phyloP scores from a whole-genome alignment of 2,113 vertebrate genomes.

The Tragelaphus buxtoni region DNA sequence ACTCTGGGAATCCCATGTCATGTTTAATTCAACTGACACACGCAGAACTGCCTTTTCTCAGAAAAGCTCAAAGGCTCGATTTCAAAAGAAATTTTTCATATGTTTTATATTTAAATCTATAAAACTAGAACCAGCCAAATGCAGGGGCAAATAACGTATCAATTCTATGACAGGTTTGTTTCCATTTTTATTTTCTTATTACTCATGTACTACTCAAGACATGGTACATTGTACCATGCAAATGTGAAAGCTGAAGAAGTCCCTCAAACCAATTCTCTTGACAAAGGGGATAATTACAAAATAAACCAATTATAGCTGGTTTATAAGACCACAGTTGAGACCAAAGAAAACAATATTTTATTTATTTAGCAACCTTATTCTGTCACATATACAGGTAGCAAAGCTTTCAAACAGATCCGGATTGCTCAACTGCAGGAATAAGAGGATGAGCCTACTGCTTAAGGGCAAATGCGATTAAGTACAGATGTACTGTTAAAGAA shows the following conservation, averaged over 20 bases:
- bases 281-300: constrained; percentile 45
- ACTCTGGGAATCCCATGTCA: constrained; percentile 50
- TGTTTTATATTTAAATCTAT: constrained; percentile 62
- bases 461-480: neutral
- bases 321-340: constrained; percentile 37
- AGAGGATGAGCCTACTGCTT: neutral
- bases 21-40: constrained; percentile 62
- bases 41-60: constrained; percentile 36
- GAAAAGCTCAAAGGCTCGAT: constrained; percentile 44
- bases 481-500: neutral
- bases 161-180: neutral
- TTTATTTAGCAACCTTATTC: neutral
- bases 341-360: neutral
- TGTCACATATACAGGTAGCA: neutral
- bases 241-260: neutral
- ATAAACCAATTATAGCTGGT: neutral
- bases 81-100: constrained; percentile 60
- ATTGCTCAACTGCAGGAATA: neutral
- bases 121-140: constrained; percentile 24
- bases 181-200: neutral
- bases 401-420: neutral
- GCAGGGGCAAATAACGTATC: constrained; percentile 33
- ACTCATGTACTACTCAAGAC: neutral
- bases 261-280: constrained; percentile 29
- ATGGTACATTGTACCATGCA: neutral